Conservation (phyloP, 2,797 vertebrate genomes). For the Syndactyla subalaris region DNA sequence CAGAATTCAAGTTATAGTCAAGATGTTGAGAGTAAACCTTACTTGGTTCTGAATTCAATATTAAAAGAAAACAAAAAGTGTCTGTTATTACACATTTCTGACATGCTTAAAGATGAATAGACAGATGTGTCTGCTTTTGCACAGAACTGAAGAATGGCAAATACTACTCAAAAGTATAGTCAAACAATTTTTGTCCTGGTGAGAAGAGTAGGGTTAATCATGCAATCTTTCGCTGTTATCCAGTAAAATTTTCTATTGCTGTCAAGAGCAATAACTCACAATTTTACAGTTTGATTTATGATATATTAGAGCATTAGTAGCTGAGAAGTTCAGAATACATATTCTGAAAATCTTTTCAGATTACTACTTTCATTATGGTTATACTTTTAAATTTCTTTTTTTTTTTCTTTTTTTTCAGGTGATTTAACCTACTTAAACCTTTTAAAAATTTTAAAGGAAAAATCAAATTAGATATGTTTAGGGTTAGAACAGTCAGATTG, state of each 20-base stretch:
- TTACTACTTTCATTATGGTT: background rate
- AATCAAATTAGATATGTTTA: conserved; percentile 8
- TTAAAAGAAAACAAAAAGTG: background rate
- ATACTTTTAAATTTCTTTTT: background rate
- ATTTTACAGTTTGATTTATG: background rate
- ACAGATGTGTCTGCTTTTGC: background rate
- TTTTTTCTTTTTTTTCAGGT: background rate
- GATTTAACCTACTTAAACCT: background rate
- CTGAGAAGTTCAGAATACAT: background rate
- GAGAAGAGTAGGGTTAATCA: background rate
- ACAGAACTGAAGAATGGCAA: conserved; percentile 12
- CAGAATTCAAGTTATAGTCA: background rate
- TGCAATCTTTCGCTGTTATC: background rate
- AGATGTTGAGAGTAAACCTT: background rate
- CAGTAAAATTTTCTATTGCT: background rate
- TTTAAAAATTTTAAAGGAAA: background rate
- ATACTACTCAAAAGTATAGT: conserved; percentile 18
- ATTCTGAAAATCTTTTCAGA: background rate
- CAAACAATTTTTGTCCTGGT: background rate
- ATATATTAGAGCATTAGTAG: background rate
- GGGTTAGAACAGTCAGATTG: conserved; percentile 31
- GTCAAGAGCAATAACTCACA: background rate
- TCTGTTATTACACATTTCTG: background rate
- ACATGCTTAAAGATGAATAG: background rate
- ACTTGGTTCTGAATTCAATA: background rate